These are phyloP conservation scores for Oenanthe melanoleuca DNA, from an alignment of 2,113 vertebrate genomes.

Conservation along the genomic window DNA sequence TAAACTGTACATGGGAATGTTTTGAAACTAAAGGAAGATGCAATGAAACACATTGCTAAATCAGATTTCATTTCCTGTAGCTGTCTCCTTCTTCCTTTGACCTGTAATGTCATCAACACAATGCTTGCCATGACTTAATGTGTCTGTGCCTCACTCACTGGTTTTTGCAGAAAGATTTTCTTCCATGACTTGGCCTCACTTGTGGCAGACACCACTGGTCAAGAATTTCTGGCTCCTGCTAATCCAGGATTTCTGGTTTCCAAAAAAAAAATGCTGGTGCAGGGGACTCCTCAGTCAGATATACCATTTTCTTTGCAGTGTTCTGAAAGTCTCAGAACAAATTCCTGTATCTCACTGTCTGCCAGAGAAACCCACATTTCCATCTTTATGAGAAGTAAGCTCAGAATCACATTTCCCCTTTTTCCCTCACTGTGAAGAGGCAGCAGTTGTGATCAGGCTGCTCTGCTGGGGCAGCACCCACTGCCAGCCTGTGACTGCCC, in stretches of 20 bases:
- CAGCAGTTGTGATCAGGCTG: not conserved
- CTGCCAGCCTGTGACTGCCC: rapidly evolving
- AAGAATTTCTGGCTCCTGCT: not conserved
- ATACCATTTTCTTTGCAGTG: not conserved
- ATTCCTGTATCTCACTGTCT: not conserved
- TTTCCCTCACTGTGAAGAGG: not conserved
- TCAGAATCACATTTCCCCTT: rapidly evolving
- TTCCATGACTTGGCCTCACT: not conserved
- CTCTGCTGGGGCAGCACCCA: not conserved
- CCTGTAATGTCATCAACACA: not conserved
- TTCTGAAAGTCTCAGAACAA: not conserved
- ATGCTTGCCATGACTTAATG: not conserved
- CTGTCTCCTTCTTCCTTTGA: not conserved
- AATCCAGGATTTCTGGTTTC: not conserved
- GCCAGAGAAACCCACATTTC: not conserved
- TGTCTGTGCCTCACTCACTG: not conserved
- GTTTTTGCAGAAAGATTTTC: not conserved
- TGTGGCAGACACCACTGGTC: not conserved
- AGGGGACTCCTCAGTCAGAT: not conserved
- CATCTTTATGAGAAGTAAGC: not conserved
- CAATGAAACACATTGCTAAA: not conserved
- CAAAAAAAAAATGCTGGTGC: not conserved
- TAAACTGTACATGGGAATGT: not conserved
- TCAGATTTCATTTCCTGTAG: not conserved
- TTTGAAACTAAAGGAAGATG: not conserved